Evolutionary conservation across 2,113 vertebrate species (phyloP), one percentile per base, ranked within the genome.

Genomic region (Puntigrus tetrazona): DNA sequence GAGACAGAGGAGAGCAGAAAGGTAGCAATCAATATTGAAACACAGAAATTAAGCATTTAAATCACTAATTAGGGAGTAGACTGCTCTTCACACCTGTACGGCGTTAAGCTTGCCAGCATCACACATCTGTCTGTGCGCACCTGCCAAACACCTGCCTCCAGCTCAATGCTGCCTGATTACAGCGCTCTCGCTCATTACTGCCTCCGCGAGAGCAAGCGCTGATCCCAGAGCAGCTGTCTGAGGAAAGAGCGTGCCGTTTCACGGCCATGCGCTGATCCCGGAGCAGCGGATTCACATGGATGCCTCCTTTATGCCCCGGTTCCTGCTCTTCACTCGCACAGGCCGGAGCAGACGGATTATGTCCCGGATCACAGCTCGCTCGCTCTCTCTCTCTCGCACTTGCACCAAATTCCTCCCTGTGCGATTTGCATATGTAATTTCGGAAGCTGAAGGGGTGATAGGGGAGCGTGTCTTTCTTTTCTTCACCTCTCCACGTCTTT

Each of bases 131-230:
- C 95, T 93, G 93, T 92, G 93, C 95, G 95, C 98, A 99, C 98
- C 98, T 99, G 98, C 98, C 97, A 99, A 96, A 91, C 98, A 99
- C 98, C 97, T 99, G 97, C 95, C 97, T 93, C 57, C 93, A 89
- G 95, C 95, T 99, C 98, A 99, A 99, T 98, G 96, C 95, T 90
- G 96, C 97, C 95, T 99, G 98, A 99, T 99, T 99, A 96, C 97
- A 96, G 95, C 96, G 94, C 94, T 95, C 75, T 9, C 55, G 65
- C 73, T 78, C 59, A 73, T 78, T 79, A 80, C 61, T 84, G 52
- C 52, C 83, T 76, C 55, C 63, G 27, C 76, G 1, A 4, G 18
- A 5, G 2, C 59, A 9, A 34, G n/a, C 43, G 13, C 73, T 63
- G 85, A 75, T 82, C 52, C 65, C 96, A 52, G 96, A 96, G 97